These are phyloP conservation scores for Stenopsyche tienmushanensis DNA, from an alignment of 1,140 invertebrate species.

Conservation along the genomic window DNA sequence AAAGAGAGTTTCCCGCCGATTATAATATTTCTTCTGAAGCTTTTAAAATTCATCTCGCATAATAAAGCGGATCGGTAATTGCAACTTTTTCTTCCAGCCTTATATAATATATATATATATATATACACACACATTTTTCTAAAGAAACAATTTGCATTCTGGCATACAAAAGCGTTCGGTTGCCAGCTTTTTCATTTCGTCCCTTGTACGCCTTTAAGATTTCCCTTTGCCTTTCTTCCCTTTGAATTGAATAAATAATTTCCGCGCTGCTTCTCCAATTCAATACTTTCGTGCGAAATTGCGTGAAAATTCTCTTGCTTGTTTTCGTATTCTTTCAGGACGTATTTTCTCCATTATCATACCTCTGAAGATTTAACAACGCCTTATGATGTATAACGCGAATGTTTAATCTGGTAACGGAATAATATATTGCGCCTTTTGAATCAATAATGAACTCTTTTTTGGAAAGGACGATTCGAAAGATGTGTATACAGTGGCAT, in stretches of 20 bases:
- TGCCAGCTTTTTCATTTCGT: not conserved
- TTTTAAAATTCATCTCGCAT: not conserved
- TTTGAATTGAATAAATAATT: not conserved
- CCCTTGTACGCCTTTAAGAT: not conserved
- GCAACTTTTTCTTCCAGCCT: not conserved
- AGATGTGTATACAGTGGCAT: no score
- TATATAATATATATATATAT: not conserved
- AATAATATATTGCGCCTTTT: no score
- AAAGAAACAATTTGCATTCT: not conserved
- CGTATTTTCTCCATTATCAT: not conserved
- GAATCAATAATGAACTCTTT: no score
- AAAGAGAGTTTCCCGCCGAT: not conserved
- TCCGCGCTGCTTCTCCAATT: not conserved
- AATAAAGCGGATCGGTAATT: not conserved
- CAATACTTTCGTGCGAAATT: not conserved
- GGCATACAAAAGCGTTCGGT: not conserved
- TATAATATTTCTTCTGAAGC: not conserved
- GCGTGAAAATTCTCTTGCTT: not conserved
- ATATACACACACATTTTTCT: no score
- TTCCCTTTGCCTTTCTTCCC: not conserved
- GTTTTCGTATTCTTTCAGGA: not conserved
- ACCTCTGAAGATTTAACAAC: not conserved
- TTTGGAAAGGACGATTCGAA: no score
- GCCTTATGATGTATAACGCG: no score
- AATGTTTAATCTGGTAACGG: not conserved